Evolutionary conservation across 2,888 invertebrate genomes (phyloP), one percentile per base, ranked within the genome.

Genomic region (Caenorhabditis panamensis): DNA sequence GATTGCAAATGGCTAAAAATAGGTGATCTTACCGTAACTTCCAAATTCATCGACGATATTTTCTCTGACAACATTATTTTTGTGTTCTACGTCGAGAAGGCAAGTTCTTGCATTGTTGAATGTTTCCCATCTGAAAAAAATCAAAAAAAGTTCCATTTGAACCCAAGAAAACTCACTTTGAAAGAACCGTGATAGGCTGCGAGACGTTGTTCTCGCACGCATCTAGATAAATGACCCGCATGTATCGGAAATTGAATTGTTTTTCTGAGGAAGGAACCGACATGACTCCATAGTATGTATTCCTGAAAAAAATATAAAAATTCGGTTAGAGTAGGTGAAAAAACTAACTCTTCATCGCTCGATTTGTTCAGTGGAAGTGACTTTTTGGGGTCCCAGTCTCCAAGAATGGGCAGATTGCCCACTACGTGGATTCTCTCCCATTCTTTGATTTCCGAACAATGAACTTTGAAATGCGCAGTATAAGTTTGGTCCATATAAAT

Each of bases 371-470:
- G 54, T 16, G 72, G 62, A 28, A 80, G 66, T 11, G 84, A 82
- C 11, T 66, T 64, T 47, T 69, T 63, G 22, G 86, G 82, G 26
- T 73, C 69, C 86, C 86, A 86, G n/a, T 64, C 68, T 3, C 86
- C 86, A 13, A 86, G 79, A 36, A 67, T 69, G 44, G 81, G 79
- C 22, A 66, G 51, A 28, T 77, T 79, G 61, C 86, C 86, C 13
- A 86, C 84, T 20, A 86, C 83, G 72, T 83, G 83, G 5, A 85
- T 58, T 18, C 66, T 69, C 53, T 86, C 83, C 85, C 85, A 85
- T 72, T 82, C 79, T 37, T 72, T 76, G 9, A 85, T 71, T 24
- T 79, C 75, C 47, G 77, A 66, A 64, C 80, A 77, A 26, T 79
- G 79, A 47, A 86, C 86, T 47, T 73, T 78, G 66, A 84, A 84